A percentile compares a stretch with the other conserved stretches of the same genome.
These are phyloP conservation scores for Equus przewalskii DNA, from an alignment of 2,113 vertebrate genomes.

Conservation along the genomic window DNA sequence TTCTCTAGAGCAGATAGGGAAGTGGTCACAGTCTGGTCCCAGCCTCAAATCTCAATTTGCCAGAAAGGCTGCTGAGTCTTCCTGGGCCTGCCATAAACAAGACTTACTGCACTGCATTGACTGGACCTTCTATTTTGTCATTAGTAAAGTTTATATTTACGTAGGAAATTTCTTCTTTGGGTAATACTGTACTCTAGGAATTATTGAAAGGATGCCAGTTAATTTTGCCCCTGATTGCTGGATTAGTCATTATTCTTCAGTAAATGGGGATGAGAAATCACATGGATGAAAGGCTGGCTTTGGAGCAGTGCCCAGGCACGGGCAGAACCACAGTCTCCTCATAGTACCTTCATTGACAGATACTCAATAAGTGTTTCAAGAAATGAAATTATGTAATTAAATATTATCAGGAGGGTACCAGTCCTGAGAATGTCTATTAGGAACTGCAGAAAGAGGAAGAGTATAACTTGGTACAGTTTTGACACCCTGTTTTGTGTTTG, in stretches of 20 bases:
- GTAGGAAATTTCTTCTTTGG: neutral
- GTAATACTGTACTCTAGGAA: neutral
- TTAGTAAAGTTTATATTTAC: neutral
- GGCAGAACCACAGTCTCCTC: neutral
- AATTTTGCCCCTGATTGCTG: neutral
- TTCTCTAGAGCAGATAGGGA: neutral
- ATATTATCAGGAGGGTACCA: neutral
- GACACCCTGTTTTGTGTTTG: neutral
- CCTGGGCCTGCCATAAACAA: neutral
- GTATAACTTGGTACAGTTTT: neutral
- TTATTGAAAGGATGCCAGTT: neutral
- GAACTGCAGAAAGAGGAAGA: neutral
- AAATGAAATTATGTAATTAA: neutral
- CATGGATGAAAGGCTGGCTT: slow-evolving; percentile 5
- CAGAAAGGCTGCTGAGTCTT: neutral
- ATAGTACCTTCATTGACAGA: neutral
- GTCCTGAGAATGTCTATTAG: neutral
- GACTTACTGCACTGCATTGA: neutral
- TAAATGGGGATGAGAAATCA: slow-evolving; percentile 40
- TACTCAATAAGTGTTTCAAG: slow-evolving; percentile 12
- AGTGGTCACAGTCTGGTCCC: neutral
- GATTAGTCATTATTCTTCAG: slow-evolving; percentile 28
- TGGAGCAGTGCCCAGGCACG: neutral
- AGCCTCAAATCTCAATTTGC: neutral
- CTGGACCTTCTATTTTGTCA: neutral